A percentile compares a stretch with the other conserved stretches of the same genome.
phyloP scores from a whole-genome alignment of 1,140 invertebrate genomes.

The Ceratina calcarata region DNA sequence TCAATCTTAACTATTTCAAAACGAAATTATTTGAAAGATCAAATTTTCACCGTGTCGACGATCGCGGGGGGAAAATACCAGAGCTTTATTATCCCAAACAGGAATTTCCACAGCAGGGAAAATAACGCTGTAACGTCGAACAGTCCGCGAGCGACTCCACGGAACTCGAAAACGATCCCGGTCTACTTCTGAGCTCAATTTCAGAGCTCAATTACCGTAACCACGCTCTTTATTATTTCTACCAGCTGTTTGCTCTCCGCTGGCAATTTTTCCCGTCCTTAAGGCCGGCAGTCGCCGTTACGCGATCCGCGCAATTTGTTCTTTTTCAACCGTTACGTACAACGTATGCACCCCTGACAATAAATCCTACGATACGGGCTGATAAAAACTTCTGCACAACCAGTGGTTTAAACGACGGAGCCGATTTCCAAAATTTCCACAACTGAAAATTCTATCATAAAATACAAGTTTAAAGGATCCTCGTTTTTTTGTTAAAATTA shows the following conservation, averaged over 20 bases:
- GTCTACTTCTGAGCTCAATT: slow-evolving; percentile 22
- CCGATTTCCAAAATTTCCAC: too few species aligned
- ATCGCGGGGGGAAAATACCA: not conserved
- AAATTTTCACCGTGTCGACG: slow-evolving; percentile 2
- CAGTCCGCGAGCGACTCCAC: not conserved
- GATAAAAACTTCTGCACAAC: too few species aligned
- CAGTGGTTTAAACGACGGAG: too few species aligned
- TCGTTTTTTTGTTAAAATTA: too few species aligned
- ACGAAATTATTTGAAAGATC: not conserved
- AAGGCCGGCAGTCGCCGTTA: not conserved
- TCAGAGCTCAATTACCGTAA: slow-evolving; percentile 34
- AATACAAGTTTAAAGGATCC: too few species aligned
- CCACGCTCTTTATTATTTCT: slow-evolving; percentile 29
- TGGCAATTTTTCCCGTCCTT: not conserved
- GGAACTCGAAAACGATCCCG: not conserved
- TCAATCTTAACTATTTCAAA: too few species aligned
- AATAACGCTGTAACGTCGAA: too few species aligned
- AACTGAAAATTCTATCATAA: too few species aligned
- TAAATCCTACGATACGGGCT: too few species aligned
- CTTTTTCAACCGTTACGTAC: not conserved
- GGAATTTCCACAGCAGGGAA: not conserved
- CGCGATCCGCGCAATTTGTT: not conserved
- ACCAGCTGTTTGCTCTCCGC: not conserved
- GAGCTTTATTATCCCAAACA: not conserved
- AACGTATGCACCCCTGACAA: not conserved